phyloP scores from a whole-genome alignment of 2,888 invertebrate species.

The Polyploca ridens region DNA sequence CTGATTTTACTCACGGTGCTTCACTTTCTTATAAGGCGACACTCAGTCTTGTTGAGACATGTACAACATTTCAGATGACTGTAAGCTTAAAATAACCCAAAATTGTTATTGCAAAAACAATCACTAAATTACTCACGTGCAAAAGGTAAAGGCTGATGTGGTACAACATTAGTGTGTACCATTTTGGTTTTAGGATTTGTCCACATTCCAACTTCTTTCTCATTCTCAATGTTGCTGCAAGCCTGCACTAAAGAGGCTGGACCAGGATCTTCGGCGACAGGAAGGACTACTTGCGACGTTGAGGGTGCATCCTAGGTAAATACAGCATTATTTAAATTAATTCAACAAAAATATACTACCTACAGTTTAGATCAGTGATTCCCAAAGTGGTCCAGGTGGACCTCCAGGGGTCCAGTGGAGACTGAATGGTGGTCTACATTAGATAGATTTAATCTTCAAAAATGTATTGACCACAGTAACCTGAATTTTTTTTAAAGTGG shows the following conservation, averaged over 20 bases:
- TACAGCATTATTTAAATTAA: not conserved
- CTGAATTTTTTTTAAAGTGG: no score
- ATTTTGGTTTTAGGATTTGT: conserved; percentile 80
- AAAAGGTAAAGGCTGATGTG: conserved; percentile 76
- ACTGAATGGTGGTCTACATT: no score
- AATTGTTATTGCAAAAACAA: not conserved
- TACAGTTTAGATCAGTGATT: not conserved
- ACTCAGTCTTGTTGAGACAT: no score
- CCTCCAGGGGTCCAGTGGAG: not conserved
- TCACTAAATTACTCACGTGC: conserved; percentile 61
- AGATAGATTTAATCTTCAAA: no score
- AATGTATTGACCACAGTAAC: no score
- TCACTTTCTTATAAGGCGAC: no score
- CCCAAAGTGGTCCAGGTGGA: not conserved
- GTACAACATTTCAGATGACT: no score
- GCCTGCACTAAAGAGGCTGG: conserved; percentile 75
- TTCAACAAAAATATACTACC: not conserved
- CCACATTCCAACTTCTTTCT: conserved; percentile 81
- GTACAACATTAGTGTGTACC: conserved; percentile 76
- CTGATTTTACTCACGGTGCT: no score
- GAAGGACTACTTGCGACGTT: conserved; percentile 64
- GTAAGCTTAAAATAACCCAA: no score
- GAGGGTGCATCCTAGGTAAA: conserved; percentile 73
- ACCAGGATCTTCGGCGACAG: conserved; percentile 66
- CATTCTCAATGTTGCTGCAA: conserved; percentile 74